phyloP scores from a whole-genome alignment of 2,113 vertebrate genomes.

The Rhinopithecus roxellana region DNA sequence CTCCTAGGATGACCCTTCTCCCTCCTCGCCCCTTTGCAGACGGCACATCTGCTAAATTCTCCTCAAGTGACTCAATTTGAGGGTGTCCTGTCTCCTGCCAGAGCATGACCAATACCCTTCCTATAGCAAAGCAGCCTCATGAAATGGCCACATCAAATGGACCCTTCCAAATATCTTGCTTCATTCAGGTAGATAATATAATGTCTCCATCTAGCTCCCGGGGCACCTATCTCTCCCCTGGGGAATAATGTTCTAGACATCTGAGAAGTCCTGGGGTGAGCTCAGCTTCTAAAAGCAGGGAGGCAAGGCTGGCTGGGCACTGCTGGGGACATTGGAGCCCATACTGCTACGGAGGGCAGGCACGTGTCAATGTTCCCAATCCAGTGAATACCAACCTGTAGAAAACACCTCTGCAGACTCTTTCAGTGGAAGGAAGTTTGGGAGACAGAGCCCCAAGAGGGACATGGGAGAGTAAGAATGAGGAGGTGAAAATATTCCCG shows the following conservation, averaged over 20 bases:
- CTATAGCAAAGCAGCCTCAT: background rate
- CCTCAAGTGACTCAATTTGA: background rate
- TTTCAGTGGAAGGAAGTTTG: too few species aligned
- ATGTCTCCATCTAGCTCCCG: accelerated
- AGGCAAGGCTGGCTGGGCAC: too few species aligned
- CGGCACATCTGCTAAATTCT: background rate
- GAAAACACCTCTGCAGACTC: background rate
- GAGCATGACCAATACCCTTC: background rate
- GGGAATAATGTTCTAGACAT: background rate
- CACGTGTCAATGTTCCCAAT: accelerated
- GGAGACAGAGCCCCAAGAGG: accelerated
- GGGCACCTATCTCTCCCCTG: background rate
- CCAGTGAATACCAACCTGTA: accelerated
- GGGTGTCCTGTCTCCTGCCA: background rate
- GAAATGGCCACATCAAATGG: accelerated
- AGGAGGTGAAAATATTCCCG: background rate
- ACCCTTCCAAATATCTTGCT: accelerated
- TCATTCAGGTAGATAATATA: accelerated
- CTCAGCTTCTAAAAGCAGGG: background rate
- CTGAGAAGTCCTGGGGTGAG: background rate
- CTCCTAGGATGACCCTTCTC: too few species aligned
- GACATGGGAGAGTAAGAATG: accelerated
- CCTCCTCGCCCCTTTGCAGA: too few species aligned
- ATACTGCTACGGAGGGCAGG: background rate
- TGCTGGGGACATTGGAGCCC: accelerated